Base-by-base conservation (phyloP, 2,888 invertebrate species). In the Rhagium mordax region DNA sequence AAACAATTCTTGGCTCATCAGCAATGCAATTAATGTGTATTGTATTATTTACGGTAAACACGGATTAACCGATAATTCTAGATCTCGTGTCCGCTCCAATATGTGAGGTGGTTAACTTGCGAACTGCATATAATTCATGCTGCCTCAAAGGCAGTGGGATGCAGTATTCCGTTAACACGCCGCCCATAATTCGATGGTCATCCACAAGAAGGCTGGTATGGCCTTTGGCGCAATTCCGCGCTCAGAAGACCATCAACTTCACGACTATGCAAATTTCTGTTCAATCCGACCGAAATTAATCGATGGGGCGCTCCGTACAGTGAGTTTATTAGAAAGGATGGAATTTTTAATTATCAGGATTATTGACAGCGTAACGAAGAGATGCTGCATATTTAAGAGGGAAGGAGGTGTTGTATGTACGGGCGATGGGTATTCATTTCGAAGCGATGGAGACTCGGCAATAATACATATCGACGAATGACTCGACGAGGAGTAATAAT, bases 181-280 rank as follows among this genome's bases (percentile, higher is more conserved):
- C 47, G 24, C 41, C 70, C 60, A n/a, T 65, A 76, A 76, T 76
- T 74, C 67, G 65, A 48, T 64, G 74, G 72, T 76, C 68, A 53
- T 62, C 74, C 72, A 48, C 74, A 72, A 74, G 72, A 74, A 72
- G 70, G 62, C 65, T 53, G 74, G 41, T 70, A 64, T 70, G 70
- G 70, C 70, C 70, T 68, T 53, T 68, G 75, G 70, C 70, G 59
- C 72, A 53, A 55, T 64, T 51, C 53, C 59, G 27, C 53, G 66
- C 71, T 24, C 41, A 16, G 57, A 41, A 57, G n/a, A 24, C 57
- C 55, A 21, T 61, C 47, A 15, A 47, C 20, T 68, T 71, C 65
- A 49, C 65, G 67, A 70, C 64, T 33, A 71, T 65, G 69, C 61
- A 66, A 66, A 71, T 70, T 70, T 71, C 70, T 41, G 65, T 29